These are phyloP conservation scores for Lasioglossum baleicum DNA, from an alignment of 1,140 invertebrate genomes.

Conservation along the genomic window DNA sequence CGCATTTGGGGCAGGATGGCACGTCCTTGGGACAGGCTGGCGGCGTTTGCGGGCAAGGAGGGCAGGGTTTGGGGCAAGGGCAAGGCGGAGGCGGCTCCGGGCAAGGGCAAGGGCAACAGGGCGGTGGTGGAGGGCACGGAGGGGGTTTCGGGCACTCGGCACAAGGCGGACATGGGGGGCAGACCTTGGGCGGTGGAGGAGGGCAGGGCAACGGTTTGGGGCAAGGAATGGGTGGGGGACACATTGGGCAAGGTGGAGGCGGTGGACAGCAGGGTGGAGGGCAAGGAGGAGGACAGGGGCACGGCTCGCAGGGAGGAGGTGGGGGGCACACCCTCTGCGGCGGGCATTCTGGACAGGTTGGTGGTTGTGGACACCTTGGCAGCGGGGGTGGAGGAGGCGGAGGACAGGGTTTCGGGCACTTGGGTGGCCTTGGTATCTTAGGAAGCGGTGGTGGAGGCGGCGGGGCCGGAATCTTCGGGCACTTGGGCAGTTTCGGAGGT, in stretches of 20 bases:
- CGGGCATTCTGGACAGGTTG: constrained; percentile 5
- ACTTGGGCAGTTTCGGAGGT: constrained; percentile 45
- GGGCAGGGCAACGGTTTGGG: constrained; percentile 14
- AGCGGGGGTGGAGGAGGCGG: neutral
- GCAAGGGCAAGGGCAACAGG: constrained; percentile 29
- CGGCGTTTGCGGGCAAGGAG: neutral
- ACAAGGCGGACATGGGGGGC: constrained; percentile 27
- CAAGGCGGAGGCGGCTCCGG: constrained; percentile 12
- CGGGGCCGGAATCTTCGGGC: constrained; percentile 11
- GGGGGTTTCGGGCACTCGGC: constrained; percentile 33
- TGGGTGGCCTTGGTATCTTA: constrained; percentile 21
- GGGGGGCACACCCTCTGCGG: constrained; percentile 16
- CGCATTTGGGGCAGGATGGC: constrained; percentile 4
- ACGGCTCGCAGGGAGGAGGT: constrained; percentile 21
- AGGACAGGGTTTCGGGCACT: constrained; percentile 17
- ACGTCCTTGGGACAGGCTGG: neutral
- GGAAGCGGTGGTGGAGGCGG: constrained; percentile 28
- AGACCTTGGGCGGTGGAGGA: constrained; percentile 1
- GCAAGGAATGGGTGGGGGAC: neutral
- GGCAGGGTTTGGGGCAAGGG: constrained; percentile 23
- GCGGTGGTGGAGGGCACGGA: constrained; percentile 5
- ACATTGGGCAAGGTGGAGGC: constrained; percentile 29
- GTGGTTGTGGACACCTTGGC: constrained; percentile 3
- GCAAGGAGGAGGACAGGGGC: constrained; percentile 30
- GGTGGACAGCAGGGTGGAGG: constrained; percentile 27